Evolutionary conservation across 2,888 invertebrate genomes (phyloP).

Genomic region (Zaprionus bogoriensis): DNA sequence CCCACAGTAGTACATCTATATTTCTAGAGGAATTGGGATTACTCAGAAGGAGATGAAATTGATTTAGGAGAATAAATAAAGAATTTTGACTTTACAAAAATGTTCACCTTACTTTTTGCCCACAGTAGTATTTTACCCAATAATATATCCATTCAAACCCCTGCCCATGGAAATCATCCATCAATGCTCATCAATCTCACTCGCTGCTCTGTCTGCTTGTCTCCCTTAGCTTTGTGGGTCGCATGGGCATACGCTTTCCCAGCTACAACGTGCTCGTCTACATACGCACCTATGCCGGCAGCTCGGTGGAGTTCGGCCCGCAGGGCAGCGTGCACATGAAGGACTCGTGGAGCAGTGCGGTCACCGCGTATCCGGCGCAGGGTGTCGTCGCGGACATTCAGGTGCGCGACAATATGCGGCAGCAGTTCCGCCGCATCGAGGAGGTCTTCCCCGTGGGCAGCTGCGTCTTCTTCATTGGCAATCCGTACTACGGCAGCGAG

Average conservation of each 20-base stretch:
- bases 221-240: constrained; percentile 77
- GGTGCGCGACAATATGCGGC: constrained; percentile 79
- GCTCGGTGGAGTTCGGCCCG: constrained; percentile 85
- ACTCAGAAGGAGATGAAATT: too few relatives aligned
- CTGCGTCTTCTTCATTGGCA: constrained; percentile 89
- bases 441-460: constrained; percentile 88
- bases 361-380: constrained; percentile 86
- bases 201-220: neutral
- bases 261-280: constrained; percentile 87
- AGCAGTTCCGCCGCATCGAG: constrained; percentile 80
- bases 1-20: too few relatives aligned
- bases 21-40: too few relatives aligned
- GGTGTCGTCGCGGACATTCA: constrained; percentile 71
- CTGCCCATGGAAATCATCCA: neutral
- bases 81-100: too few relatives aligned
- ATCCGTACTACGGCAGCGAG: constrained; percentile 91
- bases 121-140: too few relatives aligned
- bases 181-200: too few relatives aligned
- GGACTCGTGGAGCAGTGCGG: constrained; percentile 88
- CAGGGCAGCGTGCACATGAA: constrained; percentile 87
- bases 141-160: too few relatives aligned
- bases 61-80: too few relatives aligned
- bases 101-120: too few relatives aligned
- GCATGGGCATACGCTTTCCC: constrained; percentile 91
- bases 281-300: constrained; percentile 89